Evolutionary conservation across 2,113 vertebrate species (phyloP).

Genomic region (Camelus bactrianus): DNA sequence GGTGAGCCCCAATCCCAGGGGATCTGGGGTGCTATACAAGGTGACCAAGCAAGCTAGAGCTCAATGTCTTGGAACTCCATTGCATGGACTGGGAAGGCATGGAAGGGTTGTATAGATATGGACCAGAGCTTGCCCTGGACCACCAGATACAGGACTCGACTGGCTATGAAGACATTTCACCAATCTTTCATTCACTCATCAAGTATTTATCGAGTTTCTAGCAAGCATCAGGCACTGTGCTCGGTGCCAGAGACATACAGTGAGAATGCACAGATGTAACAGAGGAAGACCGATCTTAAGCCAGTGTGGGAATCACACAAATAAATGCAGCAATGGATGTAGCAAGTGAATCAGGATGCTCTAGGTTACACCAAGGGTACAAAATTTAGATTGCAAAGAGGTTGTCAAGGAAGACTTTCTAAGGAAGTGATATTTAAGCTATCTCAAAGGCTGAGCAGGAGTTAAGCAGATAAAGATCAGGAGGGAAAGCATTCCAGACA

Average conservation of each 20-base stretch:
- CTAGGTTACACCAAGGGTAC: neutral
- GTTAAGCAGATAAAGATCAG: neutral
- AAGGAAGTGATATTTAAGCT: neutral
- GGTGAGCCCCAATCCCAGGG: neutral
- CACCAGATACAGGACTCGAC: neutral
- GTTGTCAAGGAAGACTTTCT: neutral
- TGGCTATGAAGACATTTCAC: neutral
- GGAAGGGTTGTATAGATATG: neutral
- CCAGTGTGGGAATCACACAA: neutral
- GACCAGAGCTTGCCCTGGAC: neutral
- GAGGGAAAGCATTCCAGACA: neutral
- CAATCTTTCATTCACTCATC: neutral
- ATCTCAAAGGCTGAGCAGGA: neutral
- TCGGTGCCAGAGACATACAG: neutral
- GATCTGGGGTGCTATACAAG: neutral
- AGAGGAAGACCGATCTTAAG: neutral
- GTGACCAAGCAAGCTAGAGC: neutral
- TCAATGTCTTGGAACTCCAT: neutral
- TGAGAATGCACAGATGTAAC: neutral
- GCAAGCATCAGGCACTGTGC: neutral
- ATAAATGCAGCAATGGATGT: neutral
- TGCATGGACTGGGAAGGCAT: neutral
- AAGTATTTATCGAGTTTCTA: neutral
- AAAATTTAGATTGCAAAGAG: neutral
- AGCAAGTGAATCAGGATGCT: neutral